These are phyloP conservation scores for Varecia variegata DNA, from an alignment of 2,797 vertebrate genomes.

Conservation along the genomic window DNA sequence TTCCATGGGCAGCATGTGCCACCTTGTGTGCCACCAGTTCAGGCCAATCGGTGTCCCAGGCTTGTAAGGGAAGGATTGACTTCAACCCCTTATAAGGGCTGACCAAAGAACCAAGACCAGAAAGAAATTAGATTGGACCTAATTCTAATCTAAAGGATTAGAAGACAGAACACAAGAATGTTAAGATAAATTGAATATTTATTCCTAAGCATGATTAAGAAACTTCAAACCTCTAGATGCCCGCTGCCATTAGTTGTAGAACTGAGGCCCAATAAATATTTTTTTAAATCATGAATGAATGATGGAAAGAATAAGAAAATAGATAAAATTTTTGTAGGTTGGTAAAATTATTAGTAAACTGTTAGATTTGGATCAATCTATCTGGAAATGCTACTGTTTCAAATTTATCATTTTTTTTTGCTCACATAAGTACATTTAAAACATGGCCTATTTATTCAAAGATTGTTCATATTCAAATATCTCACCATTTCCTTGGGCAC, in stretches of 20 bases:
- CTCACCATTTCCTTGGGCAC: neutral
- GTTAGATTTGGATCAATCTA: neutral
- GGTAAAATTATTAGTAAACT: neutral
- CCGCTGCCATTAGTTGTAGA: neutral
- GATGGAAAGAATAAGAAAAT: neutral
- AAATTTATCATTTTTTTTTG: neutral
- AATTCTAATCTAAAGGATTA: neutral
- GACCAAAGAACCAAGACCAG: neutral
- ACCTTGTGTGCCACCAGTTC: neutral
- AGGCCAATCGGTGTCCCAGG: neutral
- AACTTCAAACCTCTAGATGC: neutral
- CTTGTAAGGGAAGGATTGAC: neutral
- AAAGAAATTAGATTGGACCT: neutral
- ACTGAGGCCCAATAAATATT: neutral
- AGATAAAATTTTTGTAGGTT: neutral
- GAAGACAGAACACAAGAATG: neutral
- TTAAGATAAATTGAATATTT: neutral
- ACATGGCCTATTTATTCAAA: neutral
- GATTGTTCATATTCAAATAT: slow-evolving; percentile 1
- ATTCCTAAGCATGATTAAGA: neutral
- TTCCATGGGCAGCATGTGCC: neutral
- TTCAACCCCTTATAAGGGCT: neutral
- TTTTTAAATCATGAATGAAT: neutral
- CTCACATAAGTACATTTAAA: neutral
- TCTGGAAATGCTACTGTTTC: neutral